phyloP scores from a whole-genome alignment of 2,888 invertebrate species.

The Dichetophora obliterata region DNA sequence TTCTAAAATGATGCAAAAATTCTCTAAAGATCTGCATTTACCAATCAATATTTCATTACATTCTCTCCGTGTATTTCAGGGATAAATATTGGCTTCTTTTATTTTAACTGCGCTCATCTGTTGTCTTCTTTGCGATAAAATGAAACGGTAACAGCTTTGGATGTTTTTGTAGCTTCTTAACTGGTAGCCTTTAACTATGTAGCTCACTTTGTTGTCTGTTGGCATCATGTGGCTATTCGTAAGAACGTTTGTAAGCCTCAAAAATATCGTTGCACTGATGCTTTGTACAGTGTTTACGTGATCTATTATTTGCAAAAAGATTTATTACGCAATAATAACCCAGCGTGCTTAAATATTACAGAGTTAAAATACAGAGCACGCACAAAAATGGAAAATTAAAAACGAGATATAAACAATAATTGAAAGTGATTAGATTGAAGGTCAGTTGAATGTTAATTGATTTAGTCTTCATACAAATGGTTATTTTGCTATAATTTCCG shows the following conservation, averaged over 20 bases:
- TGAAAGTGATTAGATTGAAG: too few relatives aligned
- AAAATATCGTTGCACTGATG: neutral
- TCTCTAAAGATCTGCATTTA: neutral
- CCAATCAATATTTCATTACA: neutral
- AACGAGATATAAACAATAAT: too few relatives aligned
- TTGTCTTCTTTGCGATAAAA: neutral
- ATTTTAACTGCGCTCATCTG: neutral
- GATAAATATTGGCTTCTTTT: neutral
- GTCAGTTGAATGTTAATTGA: too few relatives aligned
- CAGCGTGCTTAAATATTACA: too few relatives aligned
- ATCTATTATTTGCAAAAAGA: slow-evolving; percentile 18
- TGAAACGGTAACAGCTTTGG: neutral
- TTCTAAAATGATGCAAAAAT: too few relatives aligned
- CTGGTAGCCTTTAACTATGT: slow-evolving; percentile 2
- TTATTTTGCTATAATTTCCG: too few relatives aligned
- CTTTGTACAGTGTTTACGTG: neutral
- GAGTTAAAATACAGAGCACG: too few relatives aligned
- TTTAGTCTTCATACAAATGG: too few relatives aligned
- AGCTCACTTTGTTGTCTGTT: neutral
- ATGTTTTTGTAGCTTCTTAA: slow-evolving; percentile 4
- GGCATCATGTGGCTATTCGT: neutral
- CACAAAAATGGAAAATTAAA: too few relatives aligned
- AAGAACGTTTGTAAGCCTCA: too few relatives aligned
- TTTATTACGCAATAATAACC: slow-evolving; percentile 6
- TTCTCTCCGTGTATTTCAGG: neutral